These are phyloP conservation scores for Psilanteris sp. DNA, from an alignment of 1,140 invertebrate genomes.

Conservation along the genomic window DNA sequence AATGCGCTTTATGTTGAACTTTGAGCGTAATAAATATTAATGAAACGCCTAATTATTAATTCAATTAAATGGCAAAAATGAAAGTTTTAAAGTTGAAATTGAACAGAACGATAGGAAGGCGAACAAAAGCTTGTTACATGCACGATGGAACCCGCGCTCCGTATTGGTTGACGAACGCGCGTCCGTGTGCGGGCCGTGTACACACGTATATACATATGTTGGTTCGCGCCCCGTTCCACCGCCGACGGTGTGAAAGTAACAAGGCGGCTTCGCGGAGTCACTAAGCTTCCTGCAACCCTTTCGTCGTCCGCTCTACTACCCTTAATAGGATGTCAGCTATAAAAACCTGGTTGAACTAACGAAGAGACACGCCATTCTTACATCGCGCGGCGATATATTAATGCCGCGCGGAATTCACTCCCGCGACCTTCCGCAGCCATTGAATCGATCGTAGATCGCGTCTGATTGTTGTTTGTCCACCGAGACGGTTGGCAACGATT, in stretches of 20 bases:
- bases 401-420: conserved; percentile 24
- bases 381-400: conserved; percentile 34
- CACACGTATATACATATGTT: conserved; percentile 45
- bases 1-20: conserved; percentile 6
- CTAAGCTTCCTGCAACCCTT: conserved; percentile 55
- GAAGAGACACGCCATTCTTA: conserved; percentile 53
- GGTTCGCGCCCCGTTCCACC: conserved; percentile 16
- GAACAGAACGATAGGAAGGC: conserved; percentile 59
- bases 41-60: conserved; percentile 52
- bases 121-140: conserved; percentile 66
- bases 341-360: conserved; percentile 59
- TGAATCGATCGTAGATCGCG: too few species aligned
- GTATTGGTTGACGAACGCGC: conserved; percentile 21
- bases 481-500: too few species aligned
- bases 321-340: conserved; percentile 62
- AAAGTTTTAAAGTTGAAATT: conserved; percentile 60
- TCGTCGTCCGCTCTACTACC: conserved; percentile 54
- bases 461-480: too few species aligned
- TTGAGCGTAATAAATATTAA: conserved; percentile 53
- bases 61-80: conserved; percentile 58
- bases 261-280: conserved; percentile 50
- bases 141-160: conserved; percentile 57
- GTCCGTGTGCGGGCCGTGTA: conserved; percentile 37
- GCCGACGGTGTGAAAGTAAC: conserved; percentile 62
- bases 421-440: not conserved